Base-by-base conservation (phyloP, 2,797 vertebrate genomes). In the Crenuchus spilurus region DNA sequence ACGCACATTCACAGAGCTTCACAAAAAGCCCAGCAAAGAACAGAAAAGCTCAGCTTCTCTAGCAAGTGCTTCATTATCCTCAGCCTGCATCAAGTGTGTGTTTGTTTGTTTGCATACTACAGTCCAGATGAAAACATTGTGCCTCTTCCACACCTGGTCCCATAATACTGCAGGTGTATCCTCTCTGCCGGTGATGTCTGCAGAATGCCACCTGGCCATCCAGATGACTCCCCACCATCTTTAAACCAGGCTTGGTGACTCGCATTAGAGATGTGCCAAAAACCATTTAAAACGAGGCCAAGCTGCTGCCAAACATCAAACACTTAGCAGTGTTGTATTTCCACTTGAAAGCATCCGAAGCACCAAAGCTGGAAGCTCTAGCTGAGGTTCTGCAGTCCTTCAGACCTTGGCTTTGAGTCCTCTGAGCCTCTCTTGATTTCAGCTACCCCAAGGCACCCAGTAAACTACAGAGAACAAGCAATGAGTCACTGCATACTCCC, bases 241-340 rank as follows among this genome's bases (percentile, higher is more conserved):
- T 22, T 1, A 1, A 20, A 51, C 58, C 9, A 24, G 18, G 57
- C 76, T 64, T 70, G 51, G 65, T 60, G 33, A 49, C 69, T 64
- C 69, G 49, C 11, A 35, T 60, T 66, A 81, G 33, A 64, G 44
- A 49, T 46, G 57, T 74, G 76, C 65, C 71, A 74, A 65, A 52
- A 54, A n/a, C 51, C 44, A 70, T 70, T 78, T 70, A 74, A 20
- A 3, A 6, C n/a, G 51, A 76, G 31, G 28, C 75, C 41, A 39
- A 22, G 35, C 24, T 65, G 33, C 71, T 52, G 49, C 69, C 61
- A 64, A 58, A 62, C 71, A 75, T 62, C 48, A 71, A 70, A 52
- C 60, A 69, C 68, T 74, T 39, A 78, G 48, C 48, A 52, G 42
- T 18, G 35, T 35, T 70, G 35, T 35, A 44, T 69, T 72, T 65